Evolutionary conservation across 2,888 invertebrate species (phyloP), one percentile per base, ranked within the genome.

Genomic region (Thera obeliscata): DNA sequence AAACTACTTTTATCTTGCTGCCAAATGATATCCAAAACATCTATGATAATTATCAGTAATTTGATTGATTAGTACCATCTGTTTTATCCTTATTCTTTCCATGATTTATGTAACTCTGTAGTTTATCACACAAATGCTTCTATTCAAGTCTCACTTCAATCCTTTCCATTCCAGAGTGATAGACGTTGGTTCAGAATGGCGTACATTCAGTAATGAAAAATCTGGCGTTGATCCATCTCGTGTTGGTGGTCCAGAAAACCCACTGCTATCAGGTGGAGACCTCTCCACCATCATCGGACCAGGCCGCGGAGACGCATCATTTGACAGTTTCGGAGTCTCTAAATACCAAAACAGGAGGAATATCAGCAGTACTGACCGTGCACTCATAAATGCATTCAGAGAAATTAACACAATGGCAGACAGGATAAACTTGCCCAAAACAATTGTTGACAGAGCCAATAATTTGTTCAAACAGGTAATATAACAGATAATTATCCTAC

Each of bases 111-210:
- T 33, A 8, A 33, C 54, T 9, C 35, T 49, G 49, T 49, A 2
- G 49, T 4, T 49, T 12, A 2, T 3, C 4, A 12, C 6, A 49
- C 43, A 9, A 41, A 5, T 7, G 5, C 4, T 41, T 3, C 7
- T 4, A 38, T 48, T 11, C 48, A 48, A 48, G 9, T 49, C 49
- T 49, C 33, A 33, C 12, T 33, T 9, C 54, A 36, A 9, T 46
- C 8, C n/a, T 7, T 11, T 38, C 33, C 4, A 2, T 85, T 83
- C 67, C 87, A 98, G 99, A 85, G 98, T 99, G 0, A 99, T 99
- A 75, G 99, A 99, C 91, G 99, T 99, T n/a, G 99, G 99, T 48
- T 99, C 99, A 3, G 99, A 99, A 91, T 99, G 99, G 99, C 95
- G 99, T 87, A 99, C 99, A 69, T 99, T 99, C 90, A 99, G 98